These are phyloP conservation scores for Nyctibius bracteatus DNA, from an alignment of 2,113 vertebrate species.

Conservation along the genomic window DNA sequence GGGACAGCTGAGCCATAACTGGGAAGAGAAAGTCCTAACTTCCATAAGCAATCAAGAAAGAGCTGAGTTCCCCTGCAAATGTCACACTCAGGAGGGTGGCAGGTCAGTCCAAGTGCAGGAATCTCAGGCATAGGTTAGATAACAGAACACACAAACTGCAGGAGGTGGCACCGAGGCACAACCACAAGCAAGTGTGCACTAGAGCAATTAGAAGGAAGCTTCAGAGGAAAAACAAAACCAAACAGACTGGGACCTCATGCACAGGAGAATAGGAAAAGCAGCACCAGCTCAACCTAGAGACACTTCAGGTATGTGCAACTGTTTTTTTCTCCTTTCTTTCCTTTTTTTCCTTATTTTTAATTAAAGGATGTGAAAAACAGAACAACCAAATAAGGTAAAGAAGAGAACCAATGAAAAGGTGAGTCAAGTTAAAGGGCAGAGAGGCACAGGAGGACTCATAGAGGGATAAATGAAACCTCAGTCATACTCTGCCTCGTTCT, in stretches of 20 bases:
- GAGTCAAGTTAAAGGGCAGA: neutral
- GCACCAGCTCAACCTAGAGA: neutral
- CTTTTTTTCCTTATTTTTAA: neutral
- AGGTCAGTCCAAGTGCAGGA: neutral
- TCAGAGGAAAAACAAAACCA: neutral
- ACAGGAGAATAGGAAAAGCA: neutral
- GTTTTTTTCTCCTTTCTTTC: neutral
- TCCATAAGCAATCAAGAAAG: neutral
- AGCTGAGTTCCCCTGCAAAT: neutral
- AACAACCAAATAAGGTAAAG: neutral
- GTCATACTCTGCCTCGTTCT: neutral
- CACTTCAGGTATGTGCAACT: neutral
- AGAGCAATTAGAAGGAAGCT: neutral
- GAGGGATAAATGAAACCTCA: neutral
- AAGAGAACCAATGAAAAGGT: neutral
- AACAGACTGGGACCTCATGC: neutral
- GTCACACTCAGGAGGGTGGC: neutral
- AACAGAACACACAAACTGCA: neutral
- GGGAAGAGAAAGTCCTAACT: neutral
- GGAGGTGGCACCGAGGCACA: neutral
- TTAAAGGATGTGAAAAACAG: neutral
- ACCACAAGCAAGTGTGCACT: neutral
- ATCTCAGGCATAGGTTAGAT: neutral
- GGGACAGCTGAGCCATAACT: neutral
- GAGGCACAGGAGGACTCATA: fast-evolving